These are phyloP conservation scores for Ceryle rudis DNA, from an alignment of 2,797 vertebrate genomes.

Conservation along the genomic window DNA sequence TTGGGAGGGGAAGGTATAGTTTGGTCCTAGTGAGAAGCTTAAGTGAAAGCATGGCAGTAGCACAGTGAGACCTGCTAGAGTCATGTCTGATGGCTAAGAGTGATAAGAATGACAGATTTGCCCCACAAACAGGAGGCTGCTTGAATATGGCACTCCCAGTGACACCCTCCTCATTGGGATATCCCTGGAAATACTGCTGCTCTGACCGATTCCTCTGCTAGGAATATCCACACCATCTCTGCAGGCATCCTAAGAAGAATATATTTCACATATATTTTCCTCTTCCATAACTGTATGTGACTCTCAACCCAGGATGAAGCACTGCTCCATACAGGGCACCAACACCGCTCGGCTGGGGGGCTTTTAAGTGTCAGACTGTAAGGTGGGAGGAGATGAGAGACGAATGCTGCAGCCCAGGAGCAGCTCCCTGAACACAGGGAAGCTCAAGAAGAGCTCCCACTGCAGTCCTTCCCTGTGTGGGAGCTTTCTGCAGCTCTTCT, in stretches of 20 bases:
- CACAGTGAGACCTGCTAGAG: not conserved
- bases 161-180: not conserved
- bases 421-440: not conserved
- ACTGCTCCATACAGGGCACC: not conserved
- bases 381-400: no score
- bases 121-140: not conserved
- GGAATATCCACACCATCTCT: not conserved
- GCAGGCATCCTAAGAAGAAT: not conserved
- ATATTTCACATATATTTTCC: not conserved
- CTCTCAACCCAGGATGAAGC: not conserved
- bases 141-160: not conserved
- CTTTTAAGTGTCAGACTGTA: not conserved
- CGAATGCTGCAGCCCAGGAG: not conserved
- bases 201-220: not conserved
- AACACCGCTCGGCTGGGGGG: not conserved
- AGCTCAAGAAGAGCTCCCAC: not conserved
- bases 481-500: not conserved
- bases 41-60: not conserved
- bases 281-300: fast-evolving
- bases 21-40: not conserved
- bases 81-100: not conserved
- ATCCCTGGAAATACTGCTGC: not conserved
- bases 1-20: not conserved
- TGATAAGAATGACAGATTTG: not conserved
- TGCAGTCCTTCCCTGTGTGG: fast-evolving